phyloP scores from a whole-genome alignment of 2,888 invertebrate species.

The Caenorhabditis auriculariae region DNA sequence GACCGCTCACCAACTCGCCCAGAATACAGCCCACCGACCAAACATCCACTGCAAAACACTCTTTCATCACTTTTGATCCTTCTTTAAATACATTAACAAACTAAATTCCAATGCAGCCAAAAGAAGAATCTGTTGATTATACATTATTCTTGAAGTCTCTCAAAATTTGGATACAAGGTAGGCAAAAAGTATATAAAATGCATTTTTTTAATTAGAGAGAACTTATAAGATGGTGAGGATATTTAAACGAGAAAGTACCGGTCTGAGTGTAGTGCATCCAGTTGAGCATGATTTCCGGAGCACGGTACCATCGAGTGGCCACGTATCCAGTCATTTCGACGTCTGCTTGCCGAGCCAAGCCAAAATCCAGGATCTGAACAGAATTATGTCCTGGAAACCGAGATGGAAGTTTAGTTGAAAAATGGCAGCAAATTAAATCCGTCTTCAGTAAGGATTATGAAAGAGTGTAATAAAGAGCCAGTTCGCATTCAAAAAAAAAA shows the following conservation, averaged over 20 bases:
- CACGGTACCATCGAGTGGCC: slow-evolving; percentile 71
- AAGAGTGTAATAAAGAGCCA: no score
- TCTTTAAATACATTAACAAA: no score
- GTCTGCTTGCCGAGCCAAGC: slow-evolving; percentile 72
- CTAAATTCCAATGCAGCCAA: background rate
- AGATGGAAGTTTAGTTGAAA: background rate
- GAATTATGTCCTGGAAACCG: background rate
- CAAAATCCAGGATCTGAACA: slow-evolving; percentile 69
- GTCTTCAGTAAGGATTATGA: no score
- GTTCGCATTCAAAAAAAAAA: no score
- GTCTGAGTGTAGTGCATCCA: slow-evolving; percentile 95
- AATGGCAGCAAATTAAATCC: background rate
- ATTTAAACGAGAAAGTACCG: slow-evolving; percentile 64
- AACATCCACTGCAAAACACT: slow-evolving; percentile 49
- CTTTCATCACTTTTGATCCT: no score
- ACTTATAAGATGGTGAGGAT: no score
- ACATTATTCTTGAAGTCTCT: no score
- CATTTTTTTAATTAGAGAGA: no score
- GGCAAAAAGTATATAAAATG: no score
- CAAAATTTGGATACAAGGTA: no score
- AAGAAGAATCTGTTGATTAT: background rate
- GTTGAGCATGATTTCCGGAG: slow-evolving; percentile 70
- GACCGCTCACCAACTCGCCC: slow-evolving; percentile 54
- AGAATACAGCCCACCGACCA: slow-evolving; percentile 62
- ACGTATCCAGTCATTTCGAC: slow-evolving; percentile 72